Conservation (phyloP, 1,140 invertebrate genomes). For the Cydia strobilella region DNA sequence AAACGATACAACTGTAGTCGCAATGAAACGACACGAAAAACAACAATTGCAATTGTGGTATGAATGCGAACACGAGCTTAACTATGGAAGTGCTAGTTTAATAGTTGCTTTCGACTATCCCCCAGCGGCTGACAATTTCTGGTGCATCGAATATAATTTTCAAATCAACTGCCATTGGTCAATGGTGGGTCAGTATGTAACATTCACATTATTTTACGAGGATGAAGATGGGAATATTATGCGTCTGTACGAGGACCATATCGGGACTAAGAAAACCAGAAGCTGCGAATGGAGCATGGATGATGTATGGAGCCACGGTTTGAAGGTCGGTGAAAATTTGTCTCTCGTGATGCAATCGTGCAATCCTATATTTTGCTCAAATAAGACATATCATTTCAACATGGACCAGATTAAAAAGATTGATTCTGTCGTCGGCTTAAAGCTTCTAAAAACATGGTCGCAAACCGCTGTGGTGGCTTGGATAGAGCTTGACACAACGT, state of each 20-base stretch:
- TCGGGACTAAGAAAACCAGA: slow-evolving; percentile 1
- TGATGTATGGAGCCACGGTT: background rate
- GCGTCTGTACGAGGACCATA: background rate
- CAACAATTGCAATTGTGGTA: slow-evolving; percentile 1
- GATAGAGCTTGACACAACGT: background rate
- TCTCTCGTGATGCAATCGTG: background rate
- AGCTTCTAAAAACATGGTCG: background rate
- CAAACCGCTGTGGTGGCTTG: background rate
- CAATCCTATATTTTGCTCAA: slow-evolving; percentile 11
- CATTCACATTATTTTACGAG: background rate
- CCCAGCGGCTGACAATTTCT: background rate
- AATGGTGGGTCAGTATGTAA: background rate
- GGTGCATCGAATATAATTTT: background rate
- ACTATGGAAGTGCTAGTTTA: background rate
- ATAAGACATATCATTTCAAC: background rate
- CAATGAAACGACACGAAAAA: background rate
- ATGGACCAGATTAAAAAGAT: slow-evolving; percentile 5
- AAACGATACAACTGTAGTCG: background rate
- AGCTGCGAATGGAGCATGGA: slow-evolving; percentile 6
- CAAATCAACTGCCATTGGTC: slow-evolving; percentile 5
- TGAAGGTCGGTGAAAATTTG: slow-evolving; percentile 1
- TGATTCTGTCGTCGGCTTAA: background rate
- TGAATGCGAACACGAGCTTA: background rate
- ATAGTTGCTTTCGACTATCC: background rate
- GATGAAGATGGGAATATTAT: background rate